These are phyloP conservation scores for Channa argus DNA, from an alignment of 2,113 vertebrate species.

Conservation along the genomic window DNA sequence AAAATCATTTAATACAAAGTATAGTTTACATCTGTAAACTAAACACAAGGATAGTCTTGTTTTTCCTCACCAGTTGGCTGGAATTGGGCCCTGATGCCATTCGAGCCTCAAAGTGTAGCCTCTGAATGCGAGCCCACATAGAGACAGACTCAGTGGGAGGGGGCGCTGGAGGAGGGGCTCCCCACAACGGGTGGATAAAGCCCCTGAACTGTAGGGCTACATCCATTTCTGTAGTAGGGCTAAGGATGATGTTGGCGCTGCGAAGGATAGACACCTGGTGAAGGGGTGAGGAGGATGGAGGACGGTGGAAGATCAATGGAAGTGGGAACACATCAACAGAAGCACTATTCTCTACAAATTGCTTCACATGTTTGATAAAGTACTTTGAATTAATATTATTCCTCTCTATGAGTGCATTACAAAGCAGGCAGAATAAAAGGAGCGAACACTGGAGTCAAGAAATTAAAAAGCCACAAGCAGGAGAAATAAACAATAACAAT, in stretches of 20 bases:
- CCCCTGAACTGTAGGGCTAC: constrained; percentile 91
- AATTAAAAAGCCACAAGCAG: constrained; percentile 12
- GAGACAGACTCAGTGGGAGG: constrained; percentile 83
- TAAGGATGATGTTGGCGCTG: constrained; percentile 89
- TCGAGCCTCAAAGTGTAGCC: constrained; percentile 88
- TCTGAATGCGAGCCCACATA: constrained; percentile 91
- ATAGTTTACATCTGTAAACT: too few species aligned
- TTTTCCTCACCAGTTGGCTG: constrained; percentile 85
- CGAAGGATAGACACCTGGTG: constrained; percentile 89
- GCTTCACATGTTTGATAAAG: constrained; percentile 42
- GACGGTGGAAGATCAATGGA: constrained; percentile 55
- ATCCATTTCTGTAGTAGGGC: constrained; percentile 89
- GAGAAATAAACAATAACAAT: background rate
- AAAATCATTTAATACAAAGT: too few species aligned
- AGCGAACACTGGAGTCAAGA: constrained; percentile 8
- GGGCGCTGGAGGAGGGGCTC: constrained; percentile 77
- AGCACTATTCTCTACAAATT: constrained; percentile 68
- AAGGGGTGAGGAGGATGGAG: constrained; percentile 36
- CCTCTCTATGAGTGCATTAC: constrained; percentile 31
- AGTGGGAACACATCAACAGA: constrained; percentile 72
- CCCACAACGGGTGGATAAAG: constrained; percentile 90
- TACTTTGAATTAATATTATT: constrained; percentile 24
- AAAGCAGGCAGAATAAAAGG: constrained; percentile 36
- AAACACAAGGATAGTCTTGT: too few species aligned
- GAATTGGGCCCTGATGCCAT: constrained; percentile 87